phyloP scores from a whole-genome alignment of 2,888 invertebrate species.

The Meandrusa payeni region DNA sequence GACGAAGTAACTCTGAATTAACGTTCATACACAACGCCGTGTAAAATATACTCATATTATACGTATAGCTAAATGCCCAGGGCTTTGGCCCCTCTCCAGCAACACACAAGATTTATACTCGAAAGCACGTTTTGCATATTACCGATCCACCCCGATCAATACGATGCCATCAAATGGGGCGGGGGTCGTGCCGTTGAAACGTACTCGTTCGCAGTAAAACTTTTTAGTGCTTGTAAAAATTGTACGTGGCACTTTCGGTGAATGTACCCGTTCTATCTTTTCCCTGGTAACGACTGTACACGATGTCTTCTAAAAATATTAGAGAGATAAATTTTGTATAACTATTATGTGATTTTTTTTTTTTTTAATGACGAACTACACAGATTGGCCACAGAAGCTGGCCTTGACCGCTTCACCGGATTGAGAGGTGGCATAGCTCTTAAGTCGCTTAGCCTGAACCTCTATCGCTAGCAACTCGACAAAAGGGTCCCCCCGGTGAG shows the following conservation, averaged over 20 bases:
- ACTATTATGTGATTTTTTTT: too few species aligned
- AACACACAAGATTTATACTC: constrained; percentile 57
- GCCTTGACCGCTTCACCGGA: too few species aligned
- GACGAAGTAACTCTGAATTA: background rate
- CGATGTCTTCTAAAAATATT: background rate
- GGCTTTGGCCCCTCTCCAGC: constrained; percentile 55
- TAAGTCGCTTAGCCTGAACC: too few species aligned
- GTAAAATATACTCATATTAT: constrained; percentile 47
- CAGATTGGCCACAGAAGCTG: too few species aligned
- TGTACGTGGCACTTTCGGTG: constrained; percentile 14
- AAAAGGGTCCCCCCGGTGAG: too few species aligned
- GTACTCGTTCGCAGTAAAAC: constrained; percentile 33
- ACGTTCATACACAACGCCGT: background rate
- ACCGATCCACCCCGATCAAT: constrained; percentile 40
- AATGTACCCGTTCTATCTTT: background rate
- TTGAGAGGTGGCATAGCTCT: too few species aligned
- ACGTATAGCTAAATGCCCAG: constrained; percentile 35
- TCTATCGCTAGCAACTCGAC: too few species aligned
- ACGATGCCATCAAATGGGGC: constrained; percentile 35
- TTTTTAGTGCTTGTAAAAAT: constrained; percentile 36
- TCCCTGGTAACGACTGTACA: background rate
- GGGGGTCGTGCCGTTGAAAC: constrained; percentile 29
- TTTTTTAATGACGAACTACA: too few species aligned
- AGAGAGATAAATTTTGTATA: too few species aligned
- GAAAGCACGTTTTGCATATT: constrained; percentile 47